phyloP scores from a whole-genome alignment of 2,797 vertebrate species.

The Loriculus beryllinus region DNA sequence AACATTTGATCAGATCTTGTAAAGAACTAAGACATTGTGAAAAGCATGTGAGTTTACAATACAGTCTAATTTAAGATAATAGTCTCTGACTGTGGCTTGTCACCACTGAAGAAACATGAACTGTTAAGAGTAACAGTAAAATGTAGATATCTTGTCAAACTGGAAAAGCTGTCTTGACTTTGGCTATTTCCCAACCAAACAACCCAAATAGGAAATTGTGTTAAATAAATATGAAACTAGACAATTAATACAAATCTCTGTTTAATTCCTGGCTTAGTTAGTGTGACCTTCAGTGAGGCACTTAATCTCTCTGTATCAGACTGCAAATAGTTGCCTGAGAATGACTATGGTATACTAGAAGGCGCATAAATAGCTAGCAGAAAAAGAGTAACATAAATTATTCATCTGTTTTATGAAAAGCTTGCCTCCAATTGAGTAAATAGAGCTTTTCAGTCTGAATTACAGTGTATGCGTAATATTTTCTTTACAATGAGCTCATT shows the following conservation, averaged over 20 bases:
- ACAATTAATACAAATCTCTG: neutral
- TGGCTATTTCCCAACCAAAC: neutral
- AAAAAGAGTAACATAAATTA: constrained; percentile 25
- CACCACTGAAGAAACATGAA: neutral
- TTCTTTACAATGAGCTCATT: neutral
- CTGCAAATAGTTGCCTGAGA: neutral
- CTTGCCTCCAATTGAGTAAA: constrained; percentile 29
- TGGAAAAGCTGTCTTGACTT: neutral
- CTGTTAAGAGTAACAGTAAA: neutral
- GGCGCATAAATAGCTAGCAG: neutral
- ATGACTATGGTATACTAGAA: neutral
- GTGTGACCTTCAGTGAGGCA: neutral
- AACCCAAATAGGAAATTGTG: neutral
- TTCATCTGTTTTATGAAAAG: constrained; percentile 29
- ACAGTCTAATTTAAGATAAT: neutral
- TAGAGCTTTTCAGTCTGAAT: constrained; percentile 3
- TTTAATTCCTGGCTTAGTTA: neutral
- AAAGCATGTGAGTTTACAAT: neutral
- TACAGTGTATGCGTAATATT: neutral
- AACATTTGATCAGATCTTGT: neutral
- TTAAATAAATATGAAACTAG: neutral
- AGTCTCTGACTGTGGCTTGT: neutral
- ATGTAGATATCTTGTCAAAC: neutral
- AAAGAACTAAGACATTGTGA: neutral
- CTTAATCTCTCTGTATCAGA: neutral